Conservation (phyloP, 2,113 vertebrate species). For the Phrynocephalus versicolor region DNA sequence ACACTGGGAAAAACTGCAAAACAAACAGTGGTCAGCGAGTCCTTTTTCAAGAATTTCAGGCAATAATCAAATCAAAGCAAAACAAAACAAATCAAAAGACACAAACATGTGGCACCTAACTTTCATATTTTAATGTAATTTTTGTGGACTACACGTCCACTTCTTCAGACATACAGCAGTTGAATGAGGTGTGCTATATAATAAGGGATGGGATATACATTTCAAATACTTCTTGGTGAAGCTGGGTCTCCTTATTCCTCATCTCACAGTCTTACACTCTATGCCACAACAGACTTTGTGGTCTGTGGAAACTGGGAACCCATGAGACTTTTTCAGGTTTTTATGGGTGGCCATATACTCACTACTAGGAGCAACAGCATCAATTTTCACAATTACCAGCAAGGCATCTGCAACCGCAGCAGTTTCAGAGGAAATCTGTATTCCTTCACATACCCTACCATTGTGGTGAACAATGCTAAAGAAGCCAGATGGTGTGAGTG, state of each 20-base stretch:
- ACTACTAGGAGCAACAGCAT: not conserved
- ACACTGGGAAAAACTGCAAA: no score
- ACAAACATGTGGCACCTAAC: no score
- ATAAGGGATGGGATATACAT: no score
- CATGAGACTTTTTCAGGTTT: not conserved
- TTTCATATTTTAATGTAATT: no score
- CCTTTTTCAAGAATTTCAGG: no score
- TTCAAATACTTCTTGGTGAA: not conserved
- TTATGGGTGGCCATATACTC: not conserved
- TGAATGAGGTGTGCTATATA: no score
- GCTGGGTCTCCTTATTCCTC: not conserved
- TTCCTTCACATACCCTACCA: not conserved
- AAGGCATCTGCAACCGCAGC: not conserved
- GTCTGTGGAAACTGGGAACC: not conserved
- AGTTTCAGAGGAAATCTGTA: conserved; percentile 3
- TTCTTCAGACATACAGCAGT: no score
- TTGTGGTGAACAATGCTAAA: not conserved
- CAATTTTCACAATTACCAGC: not conserved
- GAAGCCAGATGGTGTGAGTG: conserved; percentile 58
- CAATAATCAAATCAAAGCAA: no score
- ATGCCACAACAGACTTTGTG: no score
- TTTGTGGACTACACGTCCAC: no score
- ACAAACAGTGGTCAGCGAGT: no score
- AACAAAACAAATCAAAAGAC: no score
- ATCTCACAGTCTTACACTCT: not conserved